Base-by-base conservation (phyloP, 1,140 invertebrate species). In the Sminthurinus signatus region DNA sequence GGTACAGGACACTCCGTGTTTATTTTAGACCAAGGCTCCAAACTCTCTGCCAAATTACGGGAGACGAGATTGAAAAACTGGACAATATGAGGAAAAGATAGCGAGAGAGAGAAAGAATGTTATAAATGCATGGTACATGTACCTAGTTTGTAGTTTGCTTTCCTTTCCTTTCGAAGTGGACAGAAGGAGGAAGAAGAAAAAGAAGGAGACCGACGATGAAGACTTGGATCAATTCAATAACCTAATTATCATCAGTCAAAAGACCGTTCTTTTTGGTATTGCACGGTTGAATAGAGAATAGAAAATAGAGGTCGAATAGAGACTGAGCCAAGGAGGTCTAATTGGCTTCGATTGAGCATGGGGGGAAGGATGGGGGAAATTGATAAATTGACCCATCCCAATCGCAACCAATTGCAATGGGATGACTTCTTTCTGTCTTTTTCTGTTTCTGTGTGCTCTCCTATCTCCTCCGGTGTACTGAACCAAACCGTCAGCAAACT, bases 221-320 rank as follows among this genome's bases (percentile, higher is more conserved):
- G n/a, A n/a, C 32, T 8, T 28, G 21, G 54, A 57, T 57, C 55
- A 59, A 64, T 58, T 59, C 55, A 59, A 64, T 64, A 64, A 64
- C 44, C 55, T 64, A 64, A 58, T 64, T 58, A 59, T 59, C 55
- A 51, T 52, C 55, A 48, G 3, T 48, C 29, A 46, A 57, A 10
- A 36, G 25, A n/a, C 43, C 21, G 25, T 14, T 56, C 46, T 39
- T 55, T n/a, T 19, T 48, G 31, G 54, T 36, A 56, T 25, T 42
- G 54, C n/a, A 19, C 10, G 36, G 15, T 23, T 56, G 50, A 52
- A 52, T 56, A 42, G 25, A 39, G 39, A 10, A 42, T 42, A 42
- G 10, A 42, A 42, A 42, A n/a, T 12, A n/a, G 39, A 42, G 39
- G 39, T n/a, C n/a, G n/a, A n/a, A n/a, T n/a, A n/a, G n/a, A n/a